Evolutionary conservation across 2,797 vertebrate genomes (phyloP).

Genomic region (Melanotaenia boesemani): DNA sequence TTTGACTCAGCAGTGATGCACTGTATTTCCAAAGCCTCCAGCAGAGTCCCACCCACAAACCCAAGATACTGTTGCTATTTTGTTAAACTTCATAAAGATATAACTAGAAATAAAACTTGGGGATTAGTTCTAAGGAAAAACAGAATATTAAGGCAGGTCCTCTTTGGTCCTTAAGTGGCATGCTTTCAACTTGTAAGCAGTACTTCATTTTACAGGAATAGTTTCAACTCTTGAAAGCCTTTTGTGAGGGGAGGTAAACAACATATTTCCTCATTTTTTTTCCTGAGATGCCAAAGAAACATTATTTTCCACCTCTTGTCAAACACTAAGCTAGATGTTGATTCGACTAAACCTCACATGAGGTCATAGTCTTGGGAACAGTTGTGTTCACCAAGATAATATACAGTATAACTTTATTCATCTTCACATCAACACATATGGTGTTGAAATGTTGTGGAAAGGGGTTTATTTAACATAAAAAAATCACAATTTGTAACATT

Average conservation of each 20-base stretch:
- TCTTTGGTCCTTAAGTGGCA: constrained; percentile 12
- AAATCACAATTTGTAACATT: too few relatives aligned
- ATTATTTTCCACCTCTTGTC: constrained; percentile 58
- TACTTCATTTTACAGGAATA: constrained; percentile 43
- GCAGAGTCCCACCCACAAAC: constrained; percentile 23
- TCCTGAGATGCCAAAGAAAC: constrained; percentile 43
- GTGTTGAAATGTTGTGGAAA: too few relatives aligned
- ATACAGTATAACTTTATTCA: too few relatives aligned
- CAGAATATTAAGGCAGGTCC: constrained; percentile 6
- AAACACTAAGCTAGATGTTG: constrained; percentile 38
- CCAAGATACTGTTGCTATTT: constrained; percentile 30
- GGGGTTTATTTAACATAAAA: too few relatives aligned
- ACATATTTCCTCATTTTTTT: constrained; percentile 38
- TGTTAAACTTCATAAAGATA: constrained; percentile 1
- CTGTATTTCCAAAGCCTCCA: constrained; percentile 46
- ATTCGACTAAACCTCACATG: constrained; percentile 25
- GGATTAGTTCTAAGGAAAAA: constrained; percentile 15
- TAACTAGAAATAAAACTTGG: not conserved
- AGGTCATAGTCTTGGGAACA: constrained; percentile 19
- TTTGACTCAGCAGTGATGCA: constrained; percentile 34
- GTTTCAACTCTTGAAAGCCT: constrained; percentile 34
- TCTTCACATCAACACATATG: too few relatives aligned
- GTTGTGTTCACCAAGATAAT: not conserved
- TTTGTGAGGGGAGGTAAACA: constrained; percentile 55
- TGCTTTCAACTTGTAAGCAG: constrained; percentile 40